These are phyloP conservation scores for Apis mellifera DNA, from an alignment of 1,140 invertebrate genomes.

Conservation along the genomic window Amel_HAv3.1 CM009944.2:9329001-9329500, in stretches of 20 bases:
- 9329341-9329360: neutral
- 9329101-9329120: conserved; percentile 29
- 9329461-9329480: neutral
- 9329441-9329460: neutral
- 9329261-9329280: neutral
- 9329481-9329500: conserved; percentile 6
- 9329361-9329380: conserved; percentile 62
- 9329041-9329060: neutral
- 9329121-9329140: conserved; percentile 35
- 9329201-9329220: too few relatives aligned
- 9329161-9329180: neutral
- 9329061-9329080: neutral
- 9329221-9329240: neutral
- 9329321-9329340: neutral
- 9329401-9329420: conserved; percentile 45
- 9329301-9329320: neutral
- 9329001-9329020: neutral
- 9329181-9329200: neutral
- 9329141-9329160: neutral
- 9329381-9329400: conserved; percentile 78
- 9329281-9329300: neutral
- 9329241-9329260: neutral
- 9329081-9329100: neutral
- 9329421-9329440: neutral
- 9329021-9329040: neutral